Evolutionary conservation across 2,888 invertebrate species (phyloP), one percentile per base, ranked within the genome.

Genomic region (Athripsodes cinereus): DNA sequence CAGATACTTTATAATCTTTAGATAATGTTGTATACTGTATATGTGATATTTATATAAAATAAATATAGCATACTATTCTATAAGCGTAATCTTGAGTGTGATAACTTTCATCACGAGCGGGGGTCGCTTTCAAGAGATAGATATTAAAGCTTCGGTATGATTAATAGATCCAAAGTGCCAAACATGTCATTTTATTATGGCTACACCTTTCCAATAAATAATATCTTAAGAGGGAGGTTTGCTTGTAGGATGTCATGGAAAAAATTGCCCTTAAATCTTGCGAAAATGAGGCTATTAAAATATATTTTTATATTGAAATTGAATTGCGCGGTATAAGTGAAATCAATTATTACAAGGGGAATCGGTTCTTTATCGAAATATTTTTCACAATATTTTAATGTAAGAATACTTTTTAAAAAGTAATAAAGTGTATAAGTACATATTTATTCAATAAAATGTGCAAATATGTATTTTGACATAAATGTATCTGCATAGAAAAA

Each of bases 81-180:
- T 40, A 40, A 16, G 16, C 13, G 56, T 60, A 62, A 57, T 57
- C 61, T 57, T 53, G 34, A 26, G 16, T 52, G 47, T 55, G 59
- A 62, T 59, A 60, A 59, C 59, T 62, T 55, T 57, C 26, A 44
- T 26, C 53, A 22, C 47, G 47, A 48, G 40, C 54, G 59, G 57
- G 55, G 56, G 55, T 61, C 56, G 57, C 57, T 40, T 56, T 60
- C 55, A 61, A 52, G 55, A 62, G 63, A 64, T 64, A 62, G 64
- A 64, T 64, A 64, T 64, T 64, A 64, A 64, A 64, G 62, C 60
- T 60, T 57, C 59, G 60, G 53, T 57, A 59, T 64, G 64, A 64
- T 64, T 64, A 64, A 64, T 64, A 64, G 64, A 62, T 59, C 59
- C 57, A 59, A 63, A 60, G 53, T 58, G 44, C 52, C 48, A 53